phyloP scores from a whole-genome alignment of 1,140 invertebrate species.

The Fopius arisanus region DNA sequence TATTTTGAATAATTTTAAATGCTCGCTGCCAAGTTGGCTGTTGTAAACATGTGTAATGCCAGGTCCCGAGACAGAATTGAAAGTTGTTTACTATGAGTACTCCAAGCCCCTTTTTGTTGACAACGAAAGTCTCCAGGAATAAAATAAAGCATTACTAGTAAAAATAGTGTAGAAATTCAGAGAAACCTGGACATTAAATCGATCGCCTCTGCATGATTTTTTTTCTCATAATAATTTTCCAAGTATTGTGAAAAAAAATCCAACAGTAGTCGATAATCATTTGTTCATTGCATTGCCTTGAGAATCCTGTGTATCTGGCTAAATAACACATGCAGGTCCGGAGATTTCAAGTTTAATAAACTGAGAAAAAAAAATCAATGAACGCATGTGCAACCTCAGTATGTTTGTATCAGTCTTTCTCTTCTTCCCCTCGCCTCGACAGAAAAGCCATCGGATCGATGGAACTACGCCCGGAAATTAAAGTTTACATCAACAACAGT shows the following conservation, averaged over 20 bases:
- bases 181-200: no score
- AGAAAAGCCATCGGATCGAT: background rate
- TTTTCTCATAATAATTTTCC: no score
- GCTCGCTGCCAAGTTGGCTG: background rate
- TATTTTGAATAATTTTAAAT: constrained; percentile 15
- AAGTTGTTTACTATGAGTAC: background rate
- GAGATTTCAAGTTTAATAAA: background rate
- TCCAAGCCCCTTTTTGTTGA: background rate
- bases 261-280: no score
- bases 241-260: no score
- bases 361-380: background rate
- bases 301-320: background rate
- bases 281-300: no score
- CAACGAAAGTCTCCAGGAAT: no score
- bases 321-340: background rate
- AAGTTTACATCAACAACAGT: background rate
- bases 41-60: background rate
- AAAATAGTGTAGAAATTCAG: no score
- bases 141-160: no score
- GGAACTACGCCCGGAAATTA: constrained; percentile 1
- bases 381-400: background rate
- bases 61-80: background rate
- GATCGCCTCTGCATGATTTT: no score
- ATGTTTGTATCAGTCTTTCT: background rate
- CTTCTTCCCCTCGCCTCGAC: background rate